Evolutionary conservation across 2,797 vertebrate species (phyloP).

Genomic region (Denticeps clupeoides): DNA sequence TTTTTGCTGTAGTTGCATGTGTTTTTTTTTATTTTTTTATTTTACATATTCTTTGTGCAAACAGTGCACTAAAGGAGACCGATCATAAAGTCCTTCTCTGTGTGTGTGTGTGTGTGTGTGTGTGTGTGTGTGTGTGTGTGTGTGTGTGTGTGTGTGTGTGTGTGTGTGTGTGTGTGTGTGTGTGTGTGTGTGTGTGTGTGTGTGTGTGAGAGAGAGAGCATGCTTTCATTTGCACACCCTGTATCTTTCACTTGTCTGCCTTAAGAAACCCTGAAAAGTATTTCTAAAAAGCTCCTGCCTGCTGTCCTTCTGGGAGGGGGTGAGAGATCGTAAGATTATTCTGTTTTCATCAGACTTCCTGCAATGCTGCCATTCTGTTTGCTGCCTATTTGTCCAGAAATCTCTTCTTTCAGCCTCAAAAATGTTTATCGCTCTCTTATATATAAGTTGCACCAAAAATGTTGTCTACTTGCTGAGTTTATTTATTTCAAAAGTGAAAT

Average conservation of each 20-base stretch:
- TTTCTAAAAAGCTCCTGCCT: constrained; percentile 10
- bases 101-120: not conserved
- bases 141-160: not conserved
- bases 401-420: too few relatives aligned
- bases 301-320: too few relatives aligned
- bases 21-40: not conserved
- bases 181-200: not conserved
- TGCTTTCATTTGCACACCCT: constrained; percentile 20
- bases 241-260: constrained; percentile 32
- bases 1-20: not conserved
- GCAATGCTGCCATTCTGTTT: constrained; percentile 6
- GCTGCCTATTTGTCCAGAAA: constrained; percentile 30
- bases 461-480: constrained; percentile 39
- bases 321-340: constrained; percentile 1
- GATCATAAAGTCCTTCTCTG: constrained; percentile 1
- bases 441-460: constrained; percentile 28
- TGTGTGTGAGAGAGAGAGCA: constrained; percentile 5
- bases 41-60: not conserved
- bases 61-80: not conserved
- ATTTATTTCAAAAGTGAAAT: constrained; percentile 58
- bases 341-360: not conserved
- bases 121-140: not conserved
- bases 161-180: not conserved
- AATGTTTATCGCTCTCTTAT: constrained; percentile 3
- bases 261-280: constrained; percentile 23